Evolutionary conservation across 1,140 invertebrate genomes (phyloP), one percentile per base, ranked within the genome.

Genomic region (Diorhabda elongata): DNA sequence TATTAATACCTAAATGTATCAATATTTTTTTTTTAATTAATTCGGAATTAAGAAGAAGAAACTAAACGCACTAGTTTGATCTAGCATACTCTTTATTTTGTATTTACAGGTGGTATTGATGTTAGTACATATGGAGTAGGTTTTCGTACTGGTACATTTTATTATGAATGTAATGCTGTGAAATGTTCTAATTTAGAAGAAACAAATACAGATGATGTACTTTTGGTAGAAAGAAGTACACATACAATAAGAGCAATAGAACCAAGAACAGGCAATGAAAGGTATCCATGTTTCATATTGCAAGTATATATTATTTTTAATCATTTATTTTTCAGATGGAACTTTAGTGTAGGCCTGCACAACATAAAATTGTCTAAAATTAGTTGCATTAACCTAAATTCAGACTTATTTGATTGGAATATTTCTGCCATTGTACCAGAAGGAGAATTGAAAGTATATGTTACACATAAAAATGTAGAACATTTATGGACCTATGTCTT

Each of bases 301-400:
- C 26, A 11, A 59, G 8, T 59, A 6, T 59, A 5, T 59, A 6
- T 6, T 6, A 59, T 59, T 59, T 59, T 59, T 11, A 5, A 0
- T 9, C 7, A n/a, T 62, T 62, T 69, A 11, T 71, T 66, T 79
- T 81, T 47, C 74, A 92, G 93, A 76, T 98, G 96, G 96, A 97
- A 98, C 83, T 98, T 96, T 77, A 96, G 93, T 81, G 95, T 98
- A 44, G 94, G 92, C 2, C 89, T 93, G 70, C 91, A 96, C 82
- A 89, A 96, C 72, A 73, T 97, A 47, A 87, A 89, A 60, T 75
- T 94, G n/a, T 73, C 79, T 2, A 78, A 78, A 78, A 78, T 75
- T 64, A 77, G 78, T 57, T 74, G 66, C 66, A 66, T 71, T 5
- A 70, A 78, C 64, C 42, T 79, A 43, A 76, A 82, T 63, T 71